Conservation (phyloP, 2,888 invertebrate genomes). For the Chloromyia formosa region DNA sequence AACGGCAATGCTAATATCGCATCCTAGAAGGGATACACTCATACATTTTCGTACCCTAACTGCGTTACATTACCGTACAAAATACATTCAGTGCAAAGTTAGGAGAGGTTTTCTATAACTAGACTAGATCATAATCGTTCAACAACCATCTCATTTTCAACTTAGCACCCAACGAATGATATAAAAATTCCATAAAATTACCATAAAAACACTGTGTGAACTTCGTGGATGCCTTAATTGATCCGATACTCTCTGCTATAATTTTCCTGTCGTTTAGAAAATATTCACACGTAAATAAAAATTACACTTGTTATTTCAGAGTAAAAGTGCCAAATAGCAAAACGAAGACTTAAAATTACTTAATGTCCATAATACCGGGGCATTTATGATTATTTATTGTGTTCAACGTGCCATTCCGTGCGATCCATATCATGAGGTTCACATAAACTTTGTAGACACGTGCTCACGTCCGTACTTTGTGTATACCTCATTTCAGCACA, state of each 20-base stretch:
- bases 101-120: too few relatives aligned
- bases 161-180: slow-evolving; percentile 17
- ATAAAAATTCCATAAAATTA: slow-evolving; percentile 36
- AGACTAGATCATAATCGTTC: too few relatives aligned
- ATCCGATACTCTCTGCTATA: too few relatives aligned
- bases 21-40: too few relatives aligned
- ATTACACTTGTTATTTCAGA: slow-evolving; percentile 25
- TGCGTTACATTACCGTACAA: too few relatives aligned
- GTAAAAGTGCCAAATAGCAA: slow-evolving; percentile 43
- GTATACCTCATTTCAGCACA: not conserved
- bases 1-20: too few relatives aligned
- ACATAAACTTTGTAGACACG: slow-evolving; percentile 32
- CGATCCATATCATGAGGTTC: slow-evolving; percentile 8
- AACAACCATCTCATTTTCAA: too few relatives aligned
- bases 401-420: slow-evolving; percentile 31
- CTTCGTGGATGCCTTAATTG: not conserved
- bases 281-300: slow-evolving; percentile 41
- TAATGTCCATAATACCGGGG: slow-evolving; percentile 35
- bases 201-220: not conserved
- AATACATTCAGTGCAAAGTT: too few relatives aligned
- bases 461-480: slow-evolving; percentile 30
- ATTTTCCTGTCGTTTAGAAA: slow-evolving; percentile 40
- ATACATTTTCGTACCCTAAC: too few relatives aligned
- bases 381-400: slow-evolving; percentile 40
- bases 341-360: slow-evolving; percentile 32